Evolutionary conservation across 2,113 vertebrate species (phyloP).

Genomic region (Misgurnus anguillicaudatus): DNA sequence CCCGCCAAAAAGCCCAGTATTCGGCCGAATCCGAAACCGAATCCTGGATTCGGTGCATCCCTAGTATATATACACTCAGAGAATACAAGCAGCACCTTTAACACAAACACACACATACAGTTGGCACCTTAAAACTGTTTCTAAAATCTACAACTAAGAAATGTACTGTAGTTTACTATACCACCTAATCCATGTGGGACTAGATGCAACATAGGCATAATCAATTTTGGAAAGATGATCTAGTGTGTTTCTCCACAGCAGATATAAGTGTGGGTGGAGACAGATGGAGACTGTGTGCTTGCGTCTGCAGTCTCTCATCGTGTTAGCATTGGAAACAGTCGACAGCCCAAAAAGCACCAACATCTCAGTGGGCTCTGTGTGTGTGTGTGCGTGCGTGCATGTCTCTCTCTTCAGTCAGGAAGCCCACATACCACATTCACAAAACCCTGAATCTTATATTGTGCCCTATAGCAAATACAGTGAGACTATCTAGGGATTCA

Average conservation of each 20-base stretch:
- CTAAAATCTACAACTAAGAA: too few species aligned
- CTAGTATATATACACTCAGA: neutral
- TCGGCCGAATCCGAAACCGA: too few species aligned
- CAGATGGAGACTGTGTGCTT: slow-evolving; percentile 33
- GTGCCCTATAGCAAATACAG: too few species aligned
- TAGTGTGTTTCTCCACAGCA: slow-evolving; percentile 10
- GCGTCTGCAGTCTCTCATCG: slow-evolving; percentile 15
- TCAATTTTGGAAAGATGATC: slow-evolving; percentile 4
- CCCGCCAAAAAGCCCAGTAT: too few species aligned
- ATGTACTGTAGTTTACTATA: neutral
- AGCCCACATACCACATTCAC: slow-evolving; percentile 9
- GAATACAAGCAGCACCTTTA: neutral
- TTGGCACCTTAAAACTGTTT: neutral
- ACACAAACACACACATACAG: neutral
- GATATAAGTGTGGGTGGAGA: slow-evolving; percentile 29
- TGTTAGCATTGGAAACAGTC: neutral
- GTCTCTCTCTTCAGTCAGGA: slow-evolving; percentile 6
- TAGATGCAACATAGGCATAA: neutral
- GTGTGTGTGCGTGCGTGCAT: neutral
- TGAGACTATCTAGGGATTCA: too few species aligned
- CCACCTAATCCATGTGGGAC: neutral
- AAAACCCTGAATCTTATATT: too few species aligned
- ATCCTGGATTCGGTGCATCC: too few species aligned
- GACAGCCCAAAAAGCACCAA: slow-evolving; percentile 23
- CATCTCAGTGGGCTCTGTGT: slow-evolving; percentile 10